These are phyloP conservation scores for Xiphophorus maculatus DNA, from an alignment of 2,113 vertebrate genomes.

Conservation along the genomic window DNA sequence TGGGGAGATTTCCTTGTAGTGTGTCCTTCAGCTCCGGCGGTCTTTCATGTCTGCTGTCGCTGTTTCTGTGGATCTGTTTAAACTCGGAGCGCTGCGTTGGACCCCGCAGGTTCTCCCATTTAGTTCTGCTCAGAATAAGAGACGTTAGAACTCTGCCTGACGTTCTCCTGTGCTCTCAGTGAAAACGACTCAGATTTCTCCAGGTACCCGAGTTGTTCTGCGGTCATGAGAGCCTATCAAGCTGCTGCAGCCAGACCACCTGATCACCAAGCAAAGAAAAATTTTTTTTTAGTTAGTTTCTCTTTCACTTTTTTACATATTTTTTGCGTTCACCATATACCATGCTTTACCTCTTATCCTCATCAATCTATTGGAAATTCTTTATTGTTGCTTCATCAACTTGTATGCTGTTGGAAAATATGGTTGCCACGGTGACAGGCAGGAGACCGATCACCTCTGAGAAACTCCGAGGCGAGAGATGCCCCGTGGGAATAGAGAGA, in stretches of 20 bases:
- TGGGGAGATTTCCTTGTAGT: too few species aligned
- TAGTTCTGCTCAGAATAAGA: background rate
- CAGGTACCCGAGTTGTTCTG: conserved; percentile 10
- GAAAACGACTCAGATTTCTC: conserved; percentile 13
- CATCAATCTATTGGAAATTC: conserved; percentile 36
- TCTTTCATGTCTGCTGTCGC: background rate
- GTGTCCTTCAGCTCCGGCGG: background rate
- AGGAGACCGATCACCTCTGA: conserved; percentile 41
- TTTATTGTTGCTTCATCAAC: conserved; percentile 44
- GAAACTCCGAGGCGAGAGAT: background rate
- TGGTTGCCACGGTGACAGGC: conserved; percentile 66
- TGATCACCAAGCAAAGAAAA: conserved; percentile 10
- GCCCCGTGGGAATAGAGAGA: conserved; percentile 54
- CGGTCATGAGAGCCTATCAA: conserved; percentile 25
- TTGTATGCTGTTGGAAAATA: conserved; percentile 26
- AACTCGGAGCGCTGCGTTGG: background rate
- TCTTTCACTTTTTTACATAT: background rate
- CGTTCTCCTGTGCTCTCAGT: background rate
- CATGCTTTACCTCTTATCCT: conserved; percentile 30
- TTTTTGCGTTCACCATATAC: conserved; percentile 14
- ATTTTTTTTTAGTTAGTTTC: background rate
- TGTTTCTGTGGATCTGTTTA: conserved; percentile 7
- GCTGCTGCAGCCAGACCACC: background rate
- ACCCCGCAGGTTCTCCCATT: background rate
- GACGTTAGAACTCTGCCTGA: background rate